A percentile compares a stretch with the other conserved stretches of the same genome.
These are phyloP conservation scores for Troglohyphantes excavatus DNA, from an alignment of 2,888 invertebrate genomes.

Conservation along the genomic window DNA sequence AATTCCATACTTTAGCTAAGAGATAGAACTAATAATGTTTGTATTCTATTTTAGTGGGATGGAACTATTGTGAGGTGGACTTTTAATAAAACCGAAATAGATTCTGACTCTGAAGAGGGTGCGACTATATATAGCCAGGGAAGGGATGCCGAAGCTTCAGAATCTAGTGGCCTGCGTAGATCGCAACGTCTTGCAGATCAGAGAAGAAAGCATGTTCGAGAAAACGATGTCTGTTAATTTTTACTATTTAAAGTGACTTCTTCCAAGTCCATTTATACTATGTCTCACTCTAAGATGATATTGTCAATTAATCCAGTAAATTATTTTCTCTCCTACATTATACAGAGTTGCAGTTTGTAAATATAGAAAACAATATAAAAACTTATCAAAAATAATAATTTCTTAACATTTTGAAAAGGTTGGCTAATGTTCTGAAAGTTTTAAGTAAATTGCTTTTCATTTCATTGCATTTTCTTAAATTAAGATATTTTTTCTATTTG, in stretches of 20 bases:
- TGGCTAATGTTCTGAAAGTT: no score
- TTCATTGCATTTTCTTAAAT: no score
- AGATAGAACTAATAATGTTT: no score
- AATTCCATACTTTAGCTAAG: no score
- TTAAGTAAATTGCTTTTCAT: no score
- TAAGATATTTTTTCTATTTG: no score
- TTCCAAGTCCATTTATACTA: not conserved
- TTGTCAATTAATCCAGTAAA: not conserved
- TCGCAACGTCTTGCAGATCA: slow-evolving; percentile 70
- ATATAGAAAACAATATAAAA: no score
- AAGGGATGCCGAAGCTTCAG: not conserved
- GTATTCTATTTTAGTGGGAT: slow-evolving; percentile 82
- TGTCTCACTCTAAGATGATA: not conserved
- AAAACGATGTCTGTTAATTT: slow-evolving; percentile 8
- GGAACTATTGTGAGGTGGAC: slow-evolving; percentile 83
- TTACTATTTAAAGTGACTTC: not conserved
- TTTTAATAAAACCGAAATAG: slow-evolving; percentile 80
- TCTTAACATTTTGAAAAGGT: no score
- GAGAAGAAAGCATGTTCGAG: slow-evolving; percentile 42
- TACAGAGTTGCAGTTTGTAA: no score
- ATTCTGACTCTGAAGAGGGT: slow-evolving; percentile 79
- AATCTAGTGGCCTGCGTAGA: slow-evolving; percentile 45
- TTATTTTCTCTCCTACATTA: no score
- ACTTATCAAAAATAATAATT: no score
- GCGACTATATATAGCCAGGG: not conserved